A percentile compares a stretch with the other conserved stretches of the same genome.
Evolutionary conservation across 1,140 invertebrate species (phyloP).

Genomic region (Xylocopa sonorina): DNA sequence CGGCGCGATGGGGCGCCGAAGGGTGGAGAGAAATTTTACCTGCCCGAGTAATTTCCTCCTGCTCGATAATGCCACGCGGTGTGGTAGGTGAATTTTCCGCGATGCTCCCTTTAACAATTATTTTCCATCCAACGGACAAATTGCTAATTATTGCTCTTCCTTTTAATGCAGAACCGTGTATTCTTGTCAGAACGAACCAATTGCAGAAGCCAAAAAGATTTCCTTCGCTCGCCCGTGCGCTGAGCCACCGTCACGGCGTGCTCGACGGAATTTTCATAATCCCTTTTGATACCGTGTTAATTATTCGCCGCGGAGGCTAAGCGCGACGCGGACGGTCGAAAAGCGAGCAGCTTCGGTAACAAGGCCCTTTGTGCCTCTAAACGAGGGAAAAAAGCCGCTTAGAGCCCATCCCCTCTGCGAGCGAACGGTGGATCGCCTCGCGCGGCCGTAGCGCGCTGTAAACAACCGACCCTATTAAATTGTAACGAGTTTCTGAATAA

Average conservation of each 20-base stretch:
- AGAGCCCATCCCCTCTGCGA: neutral
- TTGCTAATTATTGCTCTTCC: too few species aligned
- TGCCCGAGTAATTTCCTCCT: neutral
- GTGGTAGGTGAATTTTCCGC: too few species aligned
- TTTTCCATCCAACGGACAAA: too few species aligned
- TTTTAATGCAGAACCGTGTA: too few species aligned
- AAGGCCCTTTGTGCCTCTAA: conserved; percentile 18
- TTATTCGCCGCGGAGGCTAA: conserved; percentile 29
- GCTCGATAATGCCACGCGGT: neutral
- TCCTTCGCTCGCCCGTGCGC: neutral
- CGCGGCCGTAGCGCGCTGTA: conserved; percentile 23
- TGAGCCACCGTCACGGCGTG: conserved; percentile 2
- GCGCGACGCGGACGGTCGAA: conserved; percentile 32
- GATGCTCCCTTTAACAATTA: too few species aligned
- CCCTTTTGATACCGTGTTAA: conserved; percentile 48
- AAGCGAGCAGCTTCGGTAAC: conserved; percentile 20
- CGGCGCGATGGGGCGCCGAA: neutral
- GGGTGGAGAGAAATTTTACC: neutral
- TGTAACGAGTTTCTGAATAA: conserved; percentile 53
- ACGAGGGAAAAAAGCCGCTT: conserved; percentile 32
- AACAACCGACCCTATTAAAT: conserved; percentile 40
- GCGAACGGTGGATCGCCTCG: conserved; percentile 39
- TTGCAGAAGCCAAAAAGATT: neutral
- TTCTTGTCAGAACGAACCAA: neutral
- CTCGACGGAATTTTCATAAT: conserved; percentile 39